These are phyloP conservation scores for Drosophila picticornis DNA, from an alignment of 2,888 invertebrate genomes.

Conservation along the genomic window DNA sequence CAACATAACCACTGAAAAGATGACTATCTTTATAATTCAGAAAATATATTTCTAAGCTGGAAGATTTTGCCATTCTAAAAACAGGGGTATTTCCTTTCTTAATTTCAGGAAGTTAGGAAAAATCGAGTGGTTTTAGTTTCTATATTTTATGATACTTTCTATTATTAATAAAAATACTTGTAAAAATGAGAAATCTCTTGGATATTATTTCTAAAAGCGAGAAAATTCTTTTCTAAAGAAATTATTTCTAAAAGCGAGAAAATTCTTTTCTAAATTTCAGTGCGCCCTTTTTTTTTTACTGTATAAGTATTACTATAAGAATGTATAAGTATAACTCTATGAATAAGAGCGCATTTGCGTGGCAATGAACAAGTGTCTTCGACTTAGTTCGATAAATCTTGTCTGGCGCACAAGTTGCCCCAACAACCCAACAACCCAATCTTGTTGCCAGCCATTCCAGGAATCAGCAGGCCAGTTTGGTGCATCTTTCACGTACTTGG, in stretches of 20 bases:
- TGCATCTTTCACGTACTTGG: slow-evolving; percentile 72
- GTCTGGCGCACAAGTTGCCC: slow-evolving; percentile 59
- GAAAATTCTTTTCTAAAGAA: no score
- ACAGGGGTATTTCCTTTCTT: neutral
- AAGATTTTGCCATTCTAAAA: neutral
- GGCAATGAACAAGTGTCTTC: slow-evolving; percentile 56
- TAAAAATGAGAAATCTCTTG: no score
- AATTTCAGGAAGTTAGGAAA: neutral
- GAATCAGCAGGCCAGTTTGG: slow-evolving; percentile 55
- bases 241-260: neutral
- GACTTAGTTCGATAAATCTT: slow-evolving; percentile 70
- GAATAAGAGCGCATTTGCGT: slow-evolving; percentile 19
- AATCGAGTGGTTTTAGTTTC: accelerated
- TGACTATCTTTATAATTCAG: neutral
- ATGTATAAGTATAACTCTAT: neutral
- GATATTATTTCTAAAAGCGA: no score
- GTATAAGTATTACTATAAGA: neutral
- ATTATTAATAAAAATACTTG: no score
- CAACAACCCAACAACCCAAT: slow-evolving; percentile 6
- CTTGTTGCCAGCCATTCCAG: slow-evolving; percentile 50
- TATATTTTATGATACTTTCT: no score
- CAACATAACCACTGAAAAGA: neutral
- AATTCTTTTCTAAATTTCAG: neutral
- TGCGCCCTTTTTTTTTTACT: neutral
- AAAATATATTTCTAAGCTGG: no score